Base-by-base conservation (phyloP, 2,888 invertebrate species). In the Xestobium rufovillosum region DNA sequence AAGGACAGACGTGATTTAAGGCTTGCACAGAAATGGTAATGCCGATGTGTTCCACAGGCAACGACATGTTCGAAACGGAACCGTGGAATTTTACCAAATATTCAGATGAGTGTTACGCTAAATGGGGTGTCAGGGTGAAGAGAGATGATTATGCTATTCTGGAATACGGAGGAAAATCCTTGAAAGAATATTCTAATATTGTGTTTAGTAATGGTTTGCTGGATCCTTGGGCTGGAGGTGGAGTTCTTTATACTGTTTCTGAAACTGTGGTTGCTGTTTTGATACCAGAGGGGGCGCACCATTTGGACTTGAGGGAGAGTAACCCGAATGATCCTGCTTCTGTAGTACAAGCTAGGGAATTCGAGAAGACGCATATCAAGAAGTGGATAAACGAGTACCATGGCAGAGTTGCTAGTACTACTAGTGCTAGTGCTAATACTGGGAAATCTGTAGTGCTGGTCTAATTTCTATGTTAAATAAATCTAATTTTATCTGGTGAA, bases 11-110 rank as follows among this genome's bases (percentile, higher is more conserved):
- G n/a, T n/a, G n/a, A n/a, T n/a, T n/a, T n/a, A n/a, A 91, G 83
- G 74, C 84, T 0, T 97, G 97, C 59, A 91, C 92, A 14, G 96
- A 98, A 66, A 92, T 97, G 86, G 83, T 94, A 41, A 92, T 95
- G 89, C 96, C 96, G 0, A 80, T 86, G 71, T 96, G 96, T 63
- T 68, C 78, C 2, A 53, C 51, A 16, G 64, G 70, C 1, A 68
- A 73, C 6, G 90, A 89, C 55, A 91, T 97, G 84, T 94, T 92
- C 60, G 84, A 85, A 55, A 73, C 77, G 1, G 44, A 55, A 0
- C 56, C 71, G 0, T 96, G 92, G 92, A 73, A 88, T 65, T 72
- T 80, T 34, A 72, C 75, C 1, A 51, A 65, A 13, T 85, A 70
- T 55, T 66, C 80, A 0, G 73, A 76, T 1, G 66, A 68, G 0